These are phyloP conservation scores for Mythimna albipuncta DNA, from an alignment of 2,888 invertebrate species.

Conservation along the genomic window DNA sequence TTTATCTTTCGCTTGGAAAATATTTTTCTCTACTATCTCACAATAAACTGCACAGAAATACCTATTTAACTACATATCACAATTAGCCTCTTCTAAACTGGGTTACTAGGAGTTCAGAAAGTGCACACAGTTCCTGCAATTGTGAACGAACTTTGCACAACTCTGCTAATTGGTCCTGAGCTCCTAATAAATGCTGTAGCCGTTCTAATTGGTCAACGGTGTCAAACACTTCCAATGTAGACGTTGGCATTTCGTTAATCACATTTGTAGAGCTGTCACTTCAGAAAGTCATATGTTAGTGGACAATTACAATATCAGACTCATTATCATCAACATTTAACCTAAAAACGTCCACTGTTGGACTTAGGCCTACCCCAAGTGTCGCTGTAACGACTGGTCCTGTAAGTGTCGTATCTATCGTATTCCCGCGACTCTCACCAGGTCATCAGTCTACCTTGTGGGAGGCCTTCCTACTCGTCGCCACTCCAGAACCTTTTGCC, in stretches of 20 bases:
- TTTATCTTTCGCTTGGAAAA: too few species aligned
- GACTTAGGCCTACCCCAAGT: too few species aligned
- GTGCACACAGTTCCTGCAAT: constrained; percentile 15
- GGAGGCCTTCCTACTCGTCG: too few species aligned
- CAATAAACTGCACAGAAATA: too few species aligned
- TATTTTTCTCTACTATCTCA: too few species aligned
- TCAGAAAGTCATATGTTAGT: background rate
- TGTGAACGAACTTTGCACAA: constrained; percentile 17
- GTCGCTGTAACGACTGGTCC: too few species aligned
- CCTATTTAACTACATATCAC: background rate
- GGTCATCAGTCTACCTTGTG: too few species aligned
- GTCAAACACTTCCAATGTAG: constrained; percentile 28
- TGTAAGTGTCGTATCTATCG: too few species aligned
- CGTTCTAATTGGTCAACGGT: constrained; percentile 34
- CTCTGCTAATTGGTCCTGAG: constrained; percentile 35
- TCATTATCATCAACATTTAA: too few species aligned
- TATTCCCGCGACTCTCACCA: too few species aligned
- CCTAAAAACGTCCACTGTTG: too few species aligned
- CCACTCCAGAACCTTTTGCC: too few species aligned
- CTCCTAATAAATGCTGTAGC: constrained; percentile 22
- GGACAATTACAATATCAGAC: background rate
- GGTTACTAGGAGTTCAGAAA: constrained; percentile 8
- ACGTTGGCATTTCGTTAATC: constrained; percentile 11
- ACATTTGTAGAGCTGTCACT: background rate
- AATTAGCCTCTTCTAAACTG: constrained; percentile 13